Percentiles rank a stretch among this genome's conserved stretches.
Conservation (phyloP, 2,888 invertebrate species). For the Temnothorax unifasciatus region DNA sequence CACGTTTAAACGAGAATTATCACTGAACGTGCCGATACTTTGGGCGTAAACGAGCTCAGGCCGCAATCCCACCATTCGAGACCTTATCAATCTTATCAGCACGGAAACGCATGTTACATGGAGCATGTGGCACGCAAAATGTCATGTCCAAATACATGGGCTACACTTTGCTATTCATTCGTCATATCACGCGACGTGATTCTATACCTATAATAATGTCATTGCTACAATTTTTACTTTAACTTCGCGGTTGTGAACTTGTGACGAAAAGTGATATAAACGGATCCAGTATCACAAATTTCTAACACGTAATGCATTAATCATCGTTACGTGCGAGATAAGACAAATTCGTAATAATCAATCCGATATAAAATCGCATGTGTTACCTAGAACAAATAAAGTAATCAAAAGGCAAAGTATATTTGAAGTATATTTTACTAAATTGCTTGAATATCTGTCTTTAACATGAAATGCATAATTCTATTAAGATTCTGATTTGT, state of each 20-base stretch:
- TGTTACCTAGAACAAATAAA: not conserved
- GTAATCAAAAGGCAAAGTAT: not conserved
- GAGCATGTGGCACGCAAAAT: slow-evolving; percentile 8
- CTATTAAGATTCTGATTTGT: slow-evolving; percentile 15
- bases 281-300: not conserved
- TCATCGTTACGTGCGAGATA: slow-evolving; percentile 26
- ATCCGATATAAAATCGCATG: not conserved
- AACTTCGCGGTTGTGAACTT: not conserved
- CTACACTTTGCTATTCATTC: slow-evolving; percentile 12
- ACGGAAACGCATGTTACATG: slow-evolving; percentile 14
- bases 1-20: slow-evolving; percentile 29
- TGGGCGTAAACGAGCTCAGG: slow-evolving; percentile 43
- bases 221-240: not conserved
- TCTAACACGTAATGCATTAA: not conserved
- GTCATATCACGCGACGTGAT: slow-evolving; percentile 9
- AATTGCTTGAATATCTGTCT: not conserved
- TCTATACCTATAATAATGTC: not conserved
- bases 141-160: not conserved
- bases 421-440: not conserved
- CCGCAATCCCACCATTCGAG: slow-evolving; percentile 31
- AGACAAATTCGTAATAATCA: not conserved
- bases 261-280: not conserved
- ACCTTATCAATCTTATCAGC: slow-evolving; percentile 59
- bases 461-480: not conserved
- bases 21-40: slow-evolving; percentile 23